Percentiles rank a stretch among this genome's conserved stretches.
phyloP scores from a whole-genome alignment of 2,797 vertebrate species.

The Phoebastria nigripes region DNA sequence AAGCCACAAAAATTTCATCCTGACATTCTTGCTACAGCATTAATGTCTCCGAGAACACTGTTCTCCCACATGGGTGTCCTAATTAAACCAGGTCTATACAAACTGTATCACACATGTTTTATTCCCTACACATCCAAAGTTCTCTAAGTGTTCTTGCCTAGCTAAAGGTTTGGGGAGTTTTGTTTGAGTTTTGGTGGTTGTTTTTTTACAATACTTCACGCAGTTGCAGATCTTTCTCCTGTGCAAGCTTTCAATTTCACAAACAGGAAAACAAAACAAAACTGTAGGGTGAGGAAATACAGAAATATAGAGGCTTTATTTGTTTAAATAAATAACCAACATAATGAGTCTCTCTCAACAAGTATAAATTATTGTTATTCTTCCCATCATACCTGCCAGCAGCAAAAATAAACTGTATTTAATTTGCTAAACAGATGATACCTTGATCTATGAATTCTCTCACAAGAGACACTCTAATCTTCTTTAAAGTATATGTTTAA shows the following conservation, averaged over 20 bases:
- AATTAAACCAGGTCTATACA: background rate
- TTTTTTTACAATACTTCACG: background rate
- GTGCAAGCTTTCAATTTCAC: background rate
- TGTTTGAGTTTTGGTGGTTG: background rate
- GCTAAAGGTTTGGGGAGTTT: background rate
- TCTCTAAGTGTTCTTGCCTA: background rate
- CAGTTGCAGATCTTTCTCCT: background rate
- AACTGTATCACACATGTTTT: background rate
- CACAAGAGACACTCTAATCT: background rate
- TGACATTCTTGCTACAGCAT: background rate
- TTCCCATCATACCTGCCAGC: background rate
- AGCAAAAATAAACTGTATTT: background rate
- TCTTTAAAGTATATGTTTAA: background rate
- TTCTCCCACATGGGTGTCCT: background rate
- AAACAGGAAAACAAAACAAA: background rate
- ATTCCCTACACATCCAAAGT: background rate
- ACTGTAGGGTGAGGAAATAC: background rate
- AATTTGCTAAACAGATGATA: background rate
- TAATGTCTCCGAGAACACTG: rapidly evolving
- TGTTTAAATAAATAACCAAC: background rate
- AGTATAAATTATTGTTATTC: background rate
- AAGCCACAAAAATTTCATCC: background rate
- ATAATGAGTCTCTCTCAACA: background rate
- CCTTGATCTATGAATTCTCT: background rate
- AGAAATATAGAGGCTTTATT: background rate